phyloP scores from a whole-genome alignment of 2,113 vertebrate genomes.

The Dasyprocta punctata region DNA sequence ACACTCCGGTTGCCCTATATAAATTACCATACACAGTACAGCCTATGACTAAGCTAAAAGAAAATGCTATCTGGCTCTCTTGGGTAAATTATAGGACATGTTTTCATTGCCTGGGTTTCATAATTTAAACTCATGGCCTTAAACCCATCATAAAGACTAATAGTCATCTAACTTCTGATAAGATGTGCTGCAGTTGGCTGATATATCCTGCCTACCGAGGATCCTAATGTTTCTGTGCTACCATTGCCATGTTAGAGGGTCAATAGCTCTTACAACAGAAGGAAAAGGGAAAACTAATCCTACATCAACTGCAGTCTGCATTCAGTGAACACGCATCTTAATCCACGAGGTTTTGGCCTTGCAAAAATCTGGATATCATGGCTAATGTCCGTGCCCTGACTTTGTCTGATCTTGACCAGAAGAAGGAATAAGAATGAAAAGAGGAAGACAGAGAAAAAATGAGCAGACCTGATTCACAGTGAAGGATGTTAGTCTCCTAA shows the following conservation, averaged over 20 bases:
- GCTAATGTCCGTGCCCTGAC: neutral
- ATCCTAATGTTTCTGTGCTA: neutral
- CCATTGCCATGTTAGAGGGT: neutral
- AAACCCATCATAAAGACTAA: neutral
- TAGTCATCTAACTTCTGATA: slow-evolving; percentile 27
- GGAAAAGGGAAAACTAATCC: neutral
- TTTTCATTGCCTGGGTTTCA: slow-evolving; percentile 26
- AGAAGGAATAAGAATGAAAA: neutral
- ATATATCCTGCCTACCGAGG: neutral
- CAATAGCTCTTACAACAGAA: neutral
- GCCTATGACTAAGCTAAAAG: neutral
- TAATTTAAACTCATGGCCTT: neutral
- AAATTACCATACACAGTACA: neutral
- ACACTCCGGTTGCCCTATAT: neutral
- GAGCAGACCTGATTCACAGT: neutral
- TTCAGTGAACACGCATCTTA: neutral
- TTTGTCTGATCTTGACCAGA: neutral
- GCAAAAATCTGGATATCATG: neutral
- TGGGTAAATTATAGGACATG: neutral
- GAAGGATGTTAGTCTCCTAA: neutral
- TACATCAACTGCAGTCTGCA: neutral
- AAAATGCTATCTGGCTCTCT: neutral
- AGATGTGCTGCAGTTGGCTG: neutral
- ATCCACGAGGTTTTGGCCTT: neutral
- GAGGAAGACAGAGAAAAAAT: neutral